Conservation (phyloP, 2,797 vertebrate genomes). For the Pitangus sulphuratus region DNA sequence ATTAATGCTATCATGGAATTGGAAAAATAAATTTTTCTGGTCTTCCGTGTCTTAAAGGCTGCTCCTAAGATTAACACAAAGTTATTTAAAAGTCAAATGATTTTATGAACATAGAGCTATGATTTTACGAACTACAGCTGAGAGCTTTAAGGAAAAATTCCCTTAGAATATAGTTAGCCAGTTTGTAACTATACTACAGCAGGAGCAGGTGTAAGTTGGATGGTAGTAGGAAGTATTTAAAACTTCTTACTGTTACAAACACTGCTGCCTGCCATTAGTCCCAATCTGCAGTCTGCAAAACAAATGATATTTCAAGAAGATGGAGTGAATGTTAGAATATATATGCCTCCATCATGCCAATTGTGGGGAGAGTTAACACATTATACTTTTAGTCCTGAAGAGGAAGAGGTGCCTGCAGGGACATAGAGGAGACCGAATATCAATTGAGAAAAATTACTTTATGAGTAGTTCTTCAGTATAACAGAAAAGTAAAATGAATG, state of each 20-base stretch:
- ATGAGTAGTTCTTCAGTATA: conserved; percentile 19
- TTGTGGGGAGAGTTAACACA: neutral
- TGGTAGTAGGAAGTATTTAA: neutral
- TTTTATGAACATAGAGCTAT: neutral
- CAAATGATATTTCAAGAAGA: neutral
- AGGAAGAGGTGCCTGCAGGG: neutral
- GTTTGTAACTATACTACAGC: neutral
- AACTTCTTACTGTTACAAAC: neutral
- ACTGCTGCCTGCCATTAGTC: neutral
- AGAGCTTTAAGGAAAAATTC: neutral
- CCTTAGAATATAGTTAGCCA: neutral
- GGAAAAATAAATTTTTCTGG: neutral
- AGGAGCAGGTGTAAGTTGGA: neutral
- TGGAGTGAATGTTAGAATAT: neutral
- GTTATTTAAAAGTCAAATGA: neutral
- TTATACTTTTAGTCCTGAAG: neutral
- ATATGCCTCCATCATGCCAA: neutral
- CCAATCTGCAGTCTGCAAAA: neutral
- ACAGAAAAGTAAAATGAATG: conserved; percentile 40
- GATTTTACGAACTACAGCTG: neutral
- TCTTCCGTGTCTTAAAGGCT: neutral
- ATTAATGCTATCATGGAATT: neutral
- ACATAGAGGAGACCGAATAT: neutral
- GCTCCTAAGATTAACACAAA: neutral
- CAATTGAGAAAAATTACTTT: conserved; percentile 21